Evolutionary conservation across 35 echinoderm and acorn worm species (phyloP).

Genomic region (Nesometra sesokonis): DNA sequence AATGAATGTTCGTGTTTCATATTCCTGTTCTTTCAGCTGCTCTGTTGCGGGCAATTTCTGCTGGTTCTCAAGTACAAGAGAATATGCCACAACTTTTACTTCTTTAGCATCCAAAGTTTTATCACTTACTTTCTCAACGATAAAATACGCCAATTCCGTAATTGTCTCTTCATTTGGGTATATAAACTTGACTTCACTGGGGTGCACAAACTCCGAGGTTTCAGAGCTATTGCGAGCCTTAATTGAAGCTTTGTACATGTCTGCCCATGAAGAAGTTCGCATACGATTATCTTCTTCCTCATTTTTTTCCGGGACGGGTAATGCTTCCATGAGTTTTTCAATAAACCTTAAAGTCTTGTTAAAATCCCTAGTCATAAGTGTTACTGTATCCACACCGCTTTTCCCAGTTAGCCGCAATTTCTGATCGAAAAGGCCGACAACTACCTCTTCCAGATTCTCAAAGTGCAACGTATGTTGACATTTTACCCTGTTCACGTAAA

Average conservation of each 20-base stretch:
- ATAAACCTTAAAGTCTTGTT: conserved; percentile 55
- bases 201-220: conserved; percentile 69
- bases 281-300: not conserved
- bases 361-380: conserved; percentile 65
- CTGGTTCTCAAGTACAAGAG: not conserved
- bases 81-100: conserved; percentile 6
- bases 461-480: conserved; percentile 76
- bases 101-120: conserved; percentile 27
- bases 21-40: not conserved
- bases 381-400: conserved; percentile 38
- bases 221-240: conserved; percentile 28
- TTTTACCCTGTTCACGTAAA: conserved; percentile 33
- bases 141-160: conserved; percentile 67
- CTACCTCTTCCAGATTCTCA: conserved; percentile 60
- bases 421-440: conserved; percentile 80
- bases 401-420: conserved; percentile 72
- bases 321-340: conserved; percentile 61
- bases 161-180: conserved; percentile 93
- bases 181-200: conserved; percentile 79
- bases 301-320: not conserved
- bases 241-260: conserved; percentile 56
- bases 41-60: not conserved
- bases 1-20: conserved; percentile 48
- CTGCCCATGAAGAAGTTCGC: conserved; percentile 7
- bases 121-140: conserved; percentile 45